Conservation (phyloP, 1,140 invertebrate species). For the Drosophila malerkotliana region DNA sequence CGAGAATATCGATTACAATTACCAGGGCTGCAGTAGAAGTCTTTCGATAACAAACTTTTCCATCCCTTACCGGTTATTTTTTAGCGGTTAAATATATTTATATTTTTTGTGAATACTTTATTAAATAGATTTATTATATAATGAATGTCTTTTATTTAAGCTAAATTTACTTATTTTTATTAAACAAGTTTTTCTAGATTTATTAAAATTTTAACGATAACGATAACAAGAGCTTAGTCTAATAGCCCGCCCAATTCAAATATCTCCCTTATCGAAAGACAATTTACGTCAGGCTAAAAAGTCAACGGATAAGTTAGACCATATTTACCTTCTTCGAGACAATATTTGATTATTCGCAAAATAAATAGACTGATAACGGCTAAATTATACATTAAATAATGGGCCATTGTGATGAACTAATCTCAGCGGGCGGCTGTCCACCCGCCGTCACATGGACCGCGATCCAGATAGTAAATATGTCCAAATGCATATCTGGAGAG, state of each 20-base stretch:
- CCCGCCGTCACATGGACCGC: constrained; percentile 17
- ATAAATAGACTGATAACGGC: constrained; percentile 49
- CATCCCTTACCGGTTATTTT: no score
- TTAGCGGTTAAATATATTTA: no score
- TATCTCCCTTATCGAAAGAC: background rate
- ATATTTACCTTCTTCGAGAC: constrained; percentile 13
- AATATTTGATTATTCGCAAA: constrained; percentile 49
- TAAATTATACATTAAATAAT: constrained; percentile 48
- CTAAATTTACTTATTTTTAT: no score
- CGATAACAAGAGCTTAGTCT: background rate
- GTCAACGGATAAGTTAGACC: constrained; percentile 1
- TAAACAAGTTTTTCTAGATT: background rate
- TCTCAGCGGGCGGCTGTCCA: constrained; percentile 44
- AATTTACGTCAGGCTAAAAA: constrained; percentile 1
- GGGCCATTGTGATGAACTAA: constrained; percentile 51
- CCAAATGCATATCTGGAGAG: constrained; percentile 62
- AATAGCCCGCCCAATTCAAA: background rate
- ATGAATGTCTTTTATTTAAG: no score
- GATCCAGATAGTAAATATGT: constrained; percentile 67
- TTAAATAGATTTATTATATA: no score
- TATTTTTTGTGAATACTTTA: no score
- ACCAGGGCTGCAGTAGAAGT: no score
- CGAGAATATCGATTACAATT: no score
- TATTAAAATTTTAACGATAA: background rate
- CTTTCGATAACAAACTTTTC: no score